Conservation (phyloP, 2,113 vertebrate species). For the Scomber scombrus region DNA sequence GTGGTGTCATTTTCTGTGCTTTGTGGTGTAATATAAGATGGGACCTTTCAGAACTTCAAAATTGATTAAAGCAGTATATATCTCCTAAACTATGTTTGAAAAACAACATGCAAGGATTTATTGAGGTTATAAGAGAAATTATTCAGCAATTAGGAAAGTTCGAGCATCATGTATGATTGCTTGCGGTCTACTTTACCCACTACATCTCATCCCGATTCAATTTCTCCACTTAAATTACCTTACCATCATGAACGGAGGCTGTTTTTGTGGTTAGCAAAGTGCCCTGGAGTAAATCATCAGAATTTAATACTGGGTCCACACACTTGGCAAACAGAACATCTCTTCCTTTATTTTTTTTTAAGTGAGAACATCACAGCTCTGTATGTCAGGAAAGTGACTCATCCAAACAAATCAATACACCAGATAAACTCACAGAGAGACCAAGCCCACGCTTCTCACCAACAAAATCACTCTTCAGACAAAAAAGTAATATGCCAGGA, state of each 20-base stretch:
- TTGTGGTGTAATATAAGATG: neutral
- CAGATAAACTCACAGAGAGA: conserved; percentile 5
- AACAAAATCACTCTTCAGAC: neutral
- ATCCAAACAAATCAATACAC: conserved; percentile 10
- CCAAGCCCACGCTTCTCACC: neutral
- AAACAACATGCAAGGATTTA: conserved; percentile 6
- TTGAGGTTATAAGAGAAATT: neutral
- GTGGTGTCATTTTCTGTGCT: neutral
- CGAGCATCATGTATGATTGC: neutral
- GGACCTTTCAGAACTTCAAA: neutral
- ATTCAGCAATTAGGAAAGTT: too few relatives aligned
- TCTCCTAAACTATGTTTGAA: neutral
- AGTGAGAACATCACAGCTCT: conserved; percentile 15
- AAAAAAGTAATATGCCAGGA: neutral
- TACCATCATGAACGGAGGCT: neutral
- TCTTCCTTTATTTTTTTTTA: neutral
- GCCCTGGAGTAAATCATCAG: conserved; percentile 46
- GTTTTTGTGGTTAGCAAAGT: conserved; percentile 10
- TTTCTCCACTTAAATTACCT: conserved; percentile 14
- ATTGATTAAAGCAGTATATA: neutral
- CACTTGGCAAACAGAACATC: conserved; percentile 7
- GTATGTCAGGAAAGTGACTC: conserved; percentile 10
- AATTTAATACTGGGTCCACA: conserved; percentile 23
- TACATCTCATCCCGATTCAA: neutral
- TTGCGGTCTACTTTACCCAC: conserved; percentile 15